phyloP scores from a whole-genome alignment of 2,113 vertebrate genomes.

The Catharus minimus region DNA sequence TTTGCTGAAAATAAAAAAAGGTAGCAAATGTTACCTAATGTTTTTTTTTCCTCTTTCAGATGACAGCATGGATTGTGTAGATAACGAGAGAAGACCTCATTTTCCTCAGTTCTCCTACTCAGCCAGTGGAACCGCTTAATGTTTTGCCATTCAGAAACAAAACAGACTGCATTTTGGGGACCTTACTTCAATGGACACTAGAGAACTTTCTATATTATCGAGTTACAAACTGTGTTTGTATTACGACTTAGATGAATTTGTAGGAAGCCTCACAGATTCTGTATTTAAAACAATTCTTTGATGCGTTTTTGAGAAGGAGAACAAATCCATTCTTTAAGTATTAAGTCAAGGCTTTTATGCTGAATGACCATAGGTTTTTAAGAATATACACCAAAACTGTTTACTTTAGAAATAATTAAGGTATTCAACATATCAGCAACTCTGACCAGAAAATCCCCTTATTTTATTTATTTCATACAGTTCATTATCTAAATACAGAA shows the following conservation, averaged over 20 bases:
- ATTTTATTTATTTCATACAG: slow-evolving; percentile 83
- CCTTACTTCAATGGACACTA: slow-evolving; percentile 76
- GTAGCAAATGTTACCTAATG: neutral
- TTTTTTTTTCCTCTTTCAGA: slow-evolving; percentile 68
- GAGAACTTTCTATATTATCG: slow-evolving; percentile 75
- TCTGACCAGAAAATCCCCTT: slow-evolving; percentile 52
- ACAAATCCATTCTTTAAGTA: slow-evolving; percentile 68
- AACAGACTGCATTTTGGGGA: slow-evolving; percentile 81
- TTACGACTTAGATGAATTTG: slow-evolving; percentile 72
- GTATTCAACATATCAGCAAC: slow-evolving; percentile 53
- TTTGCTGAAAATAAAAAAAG: neutral
- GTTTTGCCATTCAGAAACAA: slow-evolving; percentile 65
- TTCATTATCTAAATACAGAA: slow-evolving; percentile 67
- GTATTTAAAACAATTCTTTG: slow-evolving; percentile 69
- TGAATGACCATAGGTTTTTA: slow-evolving; percentile 68
- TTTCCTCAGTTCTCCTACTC: slow-evolving; percentile 98
- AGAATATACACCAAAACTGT: slow-evolving; percentile 68
- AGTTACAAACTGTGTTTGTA: slow-evolving; percentile 80
- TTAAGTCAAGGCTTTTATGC: slow-evolving; percentile 65
- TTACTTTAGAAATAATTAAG: slow-evolving; percentile 68
- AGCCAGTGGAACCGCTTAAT: slow-evolving; percentile 89
- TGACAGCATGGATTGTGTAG: slow-evolving; percentile 91
- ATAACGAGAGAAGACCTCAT: slow-evolving; percentile 92
- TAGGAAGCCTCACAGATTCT: slow-evolving; percentile 65
- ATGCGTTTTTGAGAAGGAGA: slow-evolving; percentile 71